Conservation (phyloP, 1,140 invertebrate species). For the Campoletis sonorensis region DNA sequence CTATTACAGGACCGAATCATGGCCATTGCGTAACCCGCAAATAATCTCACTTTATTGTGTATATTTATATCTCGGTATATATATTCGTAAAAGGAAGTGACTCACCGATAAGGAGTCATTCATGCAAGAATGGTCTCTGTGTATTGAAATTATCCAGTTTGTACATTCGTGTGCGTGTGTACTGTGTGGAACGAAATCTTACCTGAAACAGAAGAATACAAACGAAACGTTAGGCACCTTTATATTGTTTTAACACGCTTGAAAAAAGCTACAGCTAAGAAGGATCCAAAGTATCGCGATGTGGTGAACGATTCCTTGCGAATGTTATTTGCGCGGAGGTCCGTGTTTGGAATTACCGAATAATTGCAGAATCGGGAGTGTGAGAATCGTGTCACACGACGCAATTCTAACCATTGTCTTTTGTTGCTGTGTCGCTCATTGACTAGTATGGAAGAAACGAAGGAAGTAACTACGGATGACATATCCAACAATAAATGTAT, state of each 20-base stretch:
- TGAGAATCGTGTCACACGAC: slow-evolving; percentile 37
- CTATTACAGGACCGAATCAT: slow-evolving; percentile 8
- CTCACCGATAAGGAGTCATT: slow-evolving; percentile 51
- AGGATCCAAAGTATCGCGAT: neutral
- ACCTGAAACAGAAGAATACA: slow-evolving; percentile 49
- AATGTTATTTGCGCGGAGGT: neutral
- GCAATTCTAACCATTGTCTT: slow-evolving; percentile 39
- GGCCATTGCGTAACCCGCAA: slow-evolving; percentile 29
- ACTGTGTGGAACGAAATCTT: slow-evolving; percentile 21
- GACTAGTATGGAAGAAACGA: slow-evolving; percentile 35
- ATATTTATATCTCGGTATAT: neutral
- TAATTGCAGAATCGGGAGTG: slow-evolving; percentile 46
- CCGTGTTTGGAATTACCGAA: slow-evolving; percentile 33
- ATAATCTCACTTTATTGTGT: slow-evolving; percentile 33
- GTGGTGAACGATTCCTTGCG: neutral
- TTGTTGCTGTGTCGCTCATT: slow-evolving; percentile 7
- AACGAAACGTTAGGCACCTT: slow-evolving; percentile 25
- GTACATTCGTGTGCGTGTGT: neutral
- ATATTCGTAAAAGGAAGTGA: slow-evolving; percentile 53
- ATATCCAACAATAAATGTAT: slow-evolving; percentile 15
- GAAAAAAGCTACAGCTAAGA: neutral
- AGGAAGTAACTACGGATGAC: neutral
- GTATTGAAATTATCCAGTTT: neutral
- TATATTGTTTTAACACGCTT: slow-evolving; percentile 18
- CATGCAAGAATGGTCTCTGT: slow-evolving; percentile 23